phyloP scores from a whole-genome alignment of 2,797 vertebrate genomes.

The Clarias laeviceps region DNA sequence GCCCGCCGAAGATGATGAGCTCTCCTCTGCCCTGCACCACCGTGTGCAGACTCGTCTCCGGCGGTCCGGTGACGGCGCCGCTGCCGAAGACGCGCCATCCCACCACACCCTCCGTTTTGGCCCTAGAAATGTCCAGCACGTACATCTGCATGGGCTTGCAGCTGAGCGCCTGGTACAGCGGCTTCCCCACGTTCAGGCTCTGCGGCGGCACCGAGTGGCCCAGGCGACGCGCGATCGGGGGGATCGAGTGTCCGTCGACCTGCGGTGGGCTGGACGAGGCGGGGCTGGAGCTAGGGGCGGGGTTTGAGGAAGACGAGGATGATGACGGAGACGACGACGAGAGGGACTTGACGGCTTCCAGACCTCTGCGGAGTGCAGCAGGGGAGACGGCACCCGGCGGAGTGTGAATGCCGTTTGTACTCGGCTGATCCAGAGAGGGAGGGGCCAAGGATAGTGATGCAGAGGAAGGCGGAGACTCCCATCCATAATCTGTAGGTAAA shows the following conservation, averaged over 20 bases:
- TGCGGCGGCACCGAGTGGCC: conserved; percentile 92
- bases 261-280: conserved; percentile 74
- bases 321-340: conserved; percentile 71
- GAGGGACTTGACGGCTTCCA: conserved; percentile 90
- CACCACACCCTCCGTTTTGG: conserved; percentile 82
- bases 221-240: conserved; percentile 92
- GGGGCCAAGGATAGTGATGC: conserved; percentile 40
- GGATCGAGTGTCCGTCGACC: conserved; percentile 88
- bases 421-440: conserved; percentile 71
- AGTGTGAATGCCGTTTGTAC: conserved; percentile 89
- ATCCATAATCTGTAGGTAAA: conserved; percentile 78
- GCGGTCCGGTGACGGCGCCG: conserved; percentile 88
- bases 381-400: conserved; percentile 89
- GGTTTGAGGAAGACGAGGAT: conserved; percentile 62
- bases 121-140: conserved; percentile 89
- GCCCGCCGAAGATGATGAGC: conserved; percentile 95
- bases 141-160: conserved; percentile 99
- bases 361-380: conserved; percentile 83
- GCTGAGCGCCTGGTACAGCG: conserved; percentile 97
- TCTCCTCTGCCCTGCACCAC: conserved; percentile 96
- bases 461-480: conserved; percentile 80
- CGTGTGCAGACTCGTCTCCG: conserved; percentile 96
- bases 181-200: conserved; percentile 96
- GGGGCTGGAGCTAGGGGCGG: conserved; percentile 56
- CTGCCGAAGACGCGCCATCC: conserved; percentile 91